Evolutionary conservation across 2,797 vertebrate genomes (phyloP).

Genomic region (Hippocampus kuda): DNA sequence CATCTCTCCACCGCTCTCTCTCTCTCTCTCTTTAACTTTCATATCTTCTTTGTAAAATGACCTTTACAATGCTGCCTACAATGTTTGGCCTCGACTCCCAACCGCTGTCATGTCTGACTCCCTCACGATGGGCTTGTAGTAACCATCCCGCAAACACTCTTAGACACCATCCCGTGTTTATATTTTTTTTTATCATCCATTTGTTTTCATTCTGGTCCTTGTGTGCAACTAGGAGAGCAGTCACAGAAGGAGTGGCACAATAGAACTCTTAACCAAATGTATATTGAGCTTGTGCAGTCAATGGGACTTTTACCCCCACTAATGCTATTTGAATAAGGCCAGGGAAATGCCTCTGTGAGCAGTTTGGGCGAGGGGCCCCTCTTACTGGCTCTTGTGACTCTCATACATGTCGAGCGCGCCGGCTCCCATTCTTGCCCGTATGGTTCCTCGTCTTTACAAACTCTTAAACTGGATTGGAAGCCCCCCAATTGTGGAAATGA

Average conservation of each 20-base stretch:
- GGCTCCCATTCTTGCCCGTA: slow-evolving; percentile 23
- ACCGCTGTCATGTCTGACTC: slow-evolving; percentile 14
- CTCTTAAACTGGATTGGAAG: slow-evolving; percentile 52
- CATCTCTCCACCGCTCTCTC: slow-evolving; percentile 23
- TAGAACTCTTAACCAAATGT: slow-evolving; percentile 55
- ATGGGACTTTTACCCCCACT: slow-evolving; percentile 47
- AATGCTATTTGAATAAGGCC: slow-evolving; percentile 50
- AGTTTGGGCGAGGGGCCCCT: slow-evolving; percentile 34
- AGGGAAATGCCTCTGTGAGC: slow-evolving; percentile 41
- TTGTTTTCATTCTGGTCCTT: slow-evolving; percentile 1
- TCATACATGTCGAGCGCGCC: slow-evolving; percentile 16
- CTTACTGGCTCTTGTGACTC: slow-evolving; percentile 39
- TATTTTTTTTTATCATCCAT: not conserved
- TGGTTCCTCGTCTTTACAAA: slow-evolving; percentile 46
- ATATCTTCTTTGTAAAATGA: slow-evolving; percentile 31
- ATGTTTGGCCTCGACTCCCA: slow-evolving; percentile 20
- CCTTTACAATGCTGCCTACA: slow-evolving; percentile 28
- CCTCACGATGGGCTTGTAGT: slow-evolving; percentile 7
- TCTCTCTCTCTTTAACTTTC: slow-evolving; percentile 8
- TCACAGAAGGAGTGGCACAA: too few relatives aligned
- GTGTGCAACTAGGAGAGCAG: slow-evolving; percentile 32
- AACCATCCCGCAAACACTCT: not conserved
- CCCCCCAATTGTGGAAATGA: slow-evolving; percentile 39
- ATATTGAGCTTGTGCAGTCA: slow-evolving; percentile 45
- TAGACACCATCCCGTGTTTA: not conserved